Evolutionary conservation across 2,797 vertebrate genomes (phyloP).

Genomic region (Thripadectes ignobilis): DNA sequence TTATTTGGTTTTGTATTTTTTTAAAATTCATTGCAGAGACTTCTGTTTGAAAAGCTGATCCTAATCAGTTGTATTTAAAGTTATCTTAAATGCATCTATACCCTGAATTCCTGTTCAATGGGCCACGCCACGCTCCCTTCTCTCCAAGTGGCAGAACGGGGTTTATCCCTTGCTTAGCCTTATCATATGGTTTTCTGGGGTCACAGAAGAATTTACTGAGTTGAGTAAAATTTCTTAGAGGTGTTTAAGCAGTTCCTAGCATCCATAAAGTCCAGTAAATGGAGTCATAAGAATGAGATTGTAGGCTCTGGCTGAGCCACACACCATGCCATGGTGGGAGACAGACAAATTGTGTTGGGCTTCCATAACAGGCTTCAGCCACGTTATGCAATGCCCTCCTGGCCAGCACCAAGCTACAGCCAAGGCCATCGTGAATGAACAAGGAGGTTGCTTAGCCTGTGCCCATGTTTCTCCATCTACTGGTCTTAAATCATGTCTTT

Average conservation of each 20-base stretch:
- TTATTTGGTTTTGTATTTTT: too few relatives aligned
- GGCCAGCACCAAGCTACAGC: background rate
- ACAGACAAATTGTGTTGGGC: background rate
- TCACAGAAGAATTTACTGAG: background rate
- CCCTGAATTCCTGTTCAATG: background rate
- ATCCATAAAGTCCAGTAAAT: background rate
- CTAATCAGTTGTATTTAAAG: background rate
- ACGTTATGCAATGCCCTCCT: background rate
- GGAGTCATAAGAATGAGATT: background rate
- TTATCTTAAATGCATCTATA: background rate
- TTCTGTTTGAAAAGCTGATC: background rate
- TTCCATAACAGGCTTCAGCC: background rate
- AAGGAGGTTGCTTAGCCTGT: background rate
- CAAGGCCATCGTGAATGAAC: background rate
- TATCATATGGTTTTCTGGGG: background rate
- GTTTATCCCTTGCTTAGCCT: background rate
- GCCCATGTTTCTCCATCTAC: background rate
- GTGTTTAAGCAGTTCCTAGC: background rate
- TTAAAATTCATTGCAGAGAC: background rate
- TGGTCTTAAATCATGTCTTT: background rate
- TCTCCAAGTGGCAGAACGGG: background rate
- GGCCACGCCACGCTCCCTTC: fast-evolving
- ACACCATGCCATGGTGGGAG: fast-evolving
- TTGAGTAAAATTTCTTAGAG: constrained; percentile 8
- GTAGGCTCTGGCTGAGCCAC: background rate